Conservation (phyloP, 2,888 invertebrate species). For the Polyommatus icarus region DNA sequence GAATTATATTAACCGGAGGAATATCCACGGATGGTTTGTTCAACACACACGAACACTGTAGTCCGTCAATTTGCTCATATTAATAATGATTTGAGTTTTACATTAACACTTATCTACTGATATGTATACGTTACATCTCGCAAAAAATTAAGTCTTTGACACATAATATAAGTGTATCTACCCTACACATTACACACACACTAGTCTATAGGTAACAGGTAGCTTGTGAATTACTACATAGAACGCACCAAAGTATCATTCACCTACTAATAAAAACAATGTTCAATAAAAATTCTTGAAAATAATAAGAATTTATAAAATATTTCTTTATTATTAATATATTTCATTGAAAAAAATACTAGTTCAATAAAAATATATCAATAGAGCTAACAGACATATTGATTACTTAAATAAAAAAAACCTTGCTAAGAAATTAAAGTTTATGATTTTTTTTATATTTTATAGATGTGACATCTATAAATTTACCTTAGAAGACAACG, state of each 20-base stretch:
- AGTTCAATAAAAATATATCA: no score
- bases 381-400: no score
- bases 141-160: background rate
- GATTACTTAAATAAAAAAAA: no score
- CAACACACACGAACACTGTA: background rate
- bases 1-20: background rate
- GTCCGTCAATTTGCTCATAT: background rate
- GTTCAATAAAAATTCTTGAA: background rate
- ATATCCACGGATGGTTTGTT: background rate
- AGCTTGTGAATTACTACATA: slow-evolving; percentile 6
- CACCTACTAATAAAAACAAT: background rate
- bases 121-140: slow-evolving; percentile 49
- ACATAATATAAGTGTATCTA: background rate
- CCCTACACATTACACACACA: slow-evolving; percentile 2
- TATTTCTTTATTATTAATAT: no score
- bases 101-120: slow-evolving; percentile 48
- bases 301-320: no score
- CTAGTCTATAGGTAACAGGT: slow-evolving; percentile 11
- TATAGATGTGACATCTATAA: no score
- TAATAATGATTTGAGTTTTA: slow-evolving; percentile 37
- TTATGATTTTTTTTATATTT: no score
- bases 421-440: no score
- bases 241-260: background rate
- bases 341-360: no score
- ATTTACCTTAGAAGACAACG: no score